Evolutionary conservation across 2,113 vertebrate species (phyloP).

Genomic region (Channa maculata): DNA sequence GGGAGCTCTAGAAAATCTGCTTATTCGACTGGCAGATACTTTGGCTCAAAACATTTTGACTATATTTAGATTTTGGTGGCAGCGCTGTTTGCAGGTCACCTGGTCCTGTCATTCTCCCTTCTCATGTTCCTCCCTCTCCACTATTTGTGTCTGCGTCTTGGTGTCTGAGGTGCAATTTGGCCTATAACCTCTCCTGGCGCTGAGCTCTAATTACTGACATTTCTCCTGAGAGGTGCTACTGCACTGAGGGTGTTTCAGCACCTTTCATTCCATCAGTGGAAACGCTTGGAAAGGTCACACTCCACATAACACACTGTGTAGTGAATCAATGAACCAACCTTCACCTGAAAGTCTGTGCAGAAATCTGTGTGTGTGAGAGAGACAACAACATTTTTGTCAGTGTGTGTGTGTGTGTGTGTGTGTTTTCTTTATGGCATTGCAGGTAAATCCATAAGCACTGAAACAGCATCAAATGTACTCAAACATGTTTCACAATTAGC

Average conservation of each 20-base stretch:
- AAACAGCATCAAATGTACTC: background rate
- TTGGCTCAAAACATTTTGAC: too few relatives aligned
- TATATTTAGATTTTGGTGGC: too few relatives aligned
- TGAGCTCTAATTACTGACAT: conserved; percentile 71
- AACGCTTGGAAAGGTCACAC: conserved; percentile 64
- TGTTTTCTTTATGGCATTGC: background rate
- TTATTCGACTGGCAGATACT: too few relatives aligned
- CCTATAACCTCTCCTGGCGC: conserved; percentile 41
- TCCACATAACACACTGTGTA: conserved; percentile 48
- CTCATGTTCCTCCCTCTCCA: background rate
- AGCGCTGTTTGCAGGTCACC: too few relatives aligned
- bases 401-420: background rate
- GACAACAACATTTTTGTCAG: background rate
- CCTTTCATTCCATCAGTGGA: conserved; percentile 67
- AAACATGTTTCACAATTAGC: background rate
- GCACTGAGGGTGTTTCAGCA: conserved; percentile 50
- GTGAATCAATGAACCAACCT: conserved; percentile 49
- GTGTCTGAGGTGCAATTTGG: conserved; percentile 27
- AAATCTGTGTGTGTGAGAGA: background rate
- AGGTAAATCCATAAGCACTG: background rate
- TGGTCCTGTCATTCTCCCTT: too few relatives aligned
- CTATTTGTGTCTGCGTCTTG: conserved; percentile 10
- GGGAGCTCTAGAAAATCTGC: too few relatives aligned
- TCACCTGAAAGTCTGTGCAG: background rate
- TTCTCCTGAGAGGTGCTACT: conserved; percentile 58